These are phyloP conservation scores for Sapajus apella DNA, from an alignment of 2,113 vertebrate species.

Conservation along the genomic window DNA sequence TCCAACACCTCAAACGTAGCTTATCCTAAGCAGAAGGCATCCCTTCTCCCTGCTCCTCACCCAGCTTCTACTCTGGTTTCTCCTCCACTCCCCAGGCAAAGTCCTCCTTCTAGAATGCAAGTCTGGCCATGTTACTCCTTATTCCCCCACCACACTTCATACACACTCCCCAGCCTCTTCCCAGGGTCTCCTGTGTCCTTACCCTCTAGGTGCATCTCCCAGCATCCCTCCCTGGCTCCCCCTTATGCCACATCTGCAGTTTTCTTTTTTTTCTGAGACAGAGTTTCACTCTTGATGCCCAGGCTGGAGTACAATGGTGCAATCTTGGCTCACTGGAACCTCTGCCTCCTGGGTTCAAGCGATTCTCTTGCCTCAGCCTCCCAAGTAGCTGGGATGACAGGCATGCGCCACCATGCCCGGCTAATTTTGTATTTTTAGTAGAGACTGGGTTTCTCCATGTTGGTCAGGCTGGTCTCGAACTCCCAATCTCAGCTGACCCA, in stretches of 20 bases:
- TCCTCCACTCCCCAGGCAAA: not conserved
- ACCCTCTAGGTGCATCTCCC: not conserved
- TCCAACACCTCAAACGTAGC: not conserved
- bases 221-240: fast-evolving
- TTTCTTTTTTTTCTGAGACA: no score
- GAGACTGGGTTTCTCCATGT: no score
- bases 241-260: not conserved
- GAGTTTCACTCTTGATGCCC: no score
- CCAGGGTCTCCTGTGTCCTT: not conserved
- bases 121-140: not conserved
- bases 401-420: no score
- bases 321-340: no score
- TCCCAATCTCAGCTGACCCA: no score
- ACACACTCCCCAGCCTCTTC: not conserved
- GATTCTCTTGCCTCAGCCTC: no score
- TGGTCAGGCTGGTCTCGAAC: no score
- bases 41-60: not conserved
- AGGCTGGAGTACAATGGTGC: no score
- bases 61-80: not conserved
- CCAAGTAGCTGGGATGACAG: no score
- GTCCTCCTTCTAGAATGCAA: not conserved
- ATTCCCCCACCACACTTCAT: fast-evolving
- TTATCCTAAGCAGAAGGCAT: not conserved
- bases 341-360: no score
- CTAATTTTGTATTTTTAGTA: no score